phyloP scores from a whole-genome alignment of 1,140 invertebrate genomes.

The Drosophila bifasciata region DNA sequence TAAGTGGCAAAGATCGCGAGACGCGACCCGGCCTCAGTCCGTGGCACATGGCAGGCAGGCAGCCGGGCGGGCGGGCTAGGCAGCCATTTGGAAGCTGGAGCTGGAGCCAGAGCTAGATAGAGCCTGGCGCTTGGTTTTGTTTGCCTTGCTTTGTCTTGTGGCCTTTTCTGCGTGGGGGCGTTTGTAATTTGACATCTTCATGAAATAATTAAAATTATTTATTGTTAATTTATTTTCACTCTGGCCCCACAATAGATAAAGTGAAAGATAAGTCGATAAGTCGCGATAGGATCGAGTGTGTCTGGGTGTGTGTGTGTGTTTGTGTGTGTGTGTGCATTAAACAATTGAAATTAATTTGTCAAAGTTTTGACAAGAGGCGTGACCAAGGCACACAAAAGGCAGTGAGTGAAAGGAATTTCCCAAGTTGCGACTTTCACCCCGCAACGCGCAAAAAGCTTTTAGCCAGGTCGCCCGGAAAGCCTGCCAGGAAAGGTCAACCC shows the following conservation, averaged over 20 bases:
- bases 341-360: conserved; percentile 82
- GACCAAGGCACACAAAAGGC: conserved; percentile 21
- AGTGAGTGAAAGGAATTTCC: conserved; percentile 65
- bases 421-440: conserved; percentile 57
- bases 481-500: conserved; percentile 57
- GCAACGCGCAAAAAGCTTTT: conserved; percentile 51
- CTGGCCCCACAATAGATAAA: conserved; percentile 60
- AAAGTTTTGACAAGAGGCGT: conserved; percentile 60
- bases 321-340: conserved; percentile 40
- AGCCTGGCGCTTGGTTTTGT: too few species aligned
- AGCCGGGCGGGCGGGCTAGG: conserved; percentile 17
- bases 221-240: conserved; percentile 81
- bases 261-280: conserved; percentile 61
- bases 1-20: conserved; percentile 72
- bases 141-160: not conserved
- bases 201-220: conserved; percentile 83
- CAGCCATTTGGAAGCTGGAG: conserved; percentile 23
- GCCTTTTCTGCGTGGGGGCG: conserved; percentile 55
- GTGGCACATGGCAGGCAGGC: conserved; percentile 9
- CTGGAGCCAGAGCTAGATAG: not conserved
- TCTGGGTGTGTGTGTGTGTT: too few species aligned
- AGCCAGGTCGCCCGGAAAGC: conserved; percentile 14
- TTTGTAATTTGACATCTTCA: conserved; percentile 82
- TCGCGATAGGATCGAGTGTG: too few species aligned
- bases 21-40: conserved; percentile 20